A percentile compares a stretch with the other conserved stretches of the same genome.
Evolutionary conservation across 2,113 vertebrate species (phyloP).

Genomic region (Nycticebus coucang): DNA sequence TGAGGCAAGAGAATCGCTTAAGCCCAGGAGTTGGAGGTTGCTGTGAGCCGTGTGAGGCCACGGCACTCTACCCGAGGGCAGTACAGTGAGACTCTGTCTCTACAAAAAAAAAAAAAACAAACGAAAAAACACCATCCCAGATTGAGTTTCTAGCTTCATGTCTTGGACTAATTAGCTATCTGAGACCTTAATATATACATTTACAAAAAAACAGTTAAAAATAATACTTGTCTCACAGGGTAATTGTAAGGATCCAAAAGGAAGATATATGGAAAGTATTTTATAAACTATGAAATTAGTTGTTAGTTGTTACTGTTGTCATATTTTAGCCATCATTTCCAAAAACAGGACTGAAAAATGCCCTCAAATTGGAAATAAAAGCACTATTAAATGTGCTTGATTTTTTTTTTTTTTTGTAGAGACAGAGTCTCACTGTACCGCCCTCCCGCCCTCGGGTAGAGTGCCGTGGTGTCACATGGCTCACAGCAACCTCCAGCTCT

Average conservation of each 20-base stretch:
- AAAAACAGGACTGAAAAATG: constrained; percentile 44
- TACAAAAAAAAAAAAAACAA: too few relatives aligned
- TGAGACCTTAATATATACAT: neutral
- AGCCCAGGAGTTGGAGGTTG: too few relatives aligned
- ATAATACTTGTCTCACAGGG: neutral
- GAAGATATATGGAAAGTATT: neutral
- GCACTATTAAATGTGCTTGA: constrained; percentile 18
- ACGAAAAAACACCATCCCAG: too few relatives aligned
- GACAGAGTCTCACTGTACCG: too few relatives aligned
- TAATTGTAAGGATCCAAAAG: neutral
- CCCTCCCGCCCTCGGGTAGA: too few relatives aligned
- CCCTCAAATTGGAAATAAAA: constrained; percentile 56
- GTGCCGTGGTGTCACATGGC: too few relatives aligned
- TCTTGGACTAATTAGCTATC: neutral
- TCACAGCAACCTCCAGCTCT: too few relatives aligned
- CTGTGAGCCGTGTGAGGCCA: too few relatives aligned
- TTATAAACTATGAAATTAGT: neutral
- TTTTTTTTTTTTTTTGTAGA: too few relatives aligned
- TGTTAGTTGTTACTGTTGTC: neutral
- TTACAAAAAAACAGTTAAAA: neutral
- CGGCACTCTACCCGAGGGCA: too few relatives aligned
- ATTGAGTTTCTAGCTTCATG: constrained; percentile 21
- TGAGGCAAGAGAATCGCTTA: too few relatives aligned
- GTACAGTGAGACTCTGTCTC: too few relatives aligned
- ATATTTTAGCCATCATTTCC: neutral